Conservation (phyloP, 1,140 invertebrate genomes). For the Plectus sambesii region DNA sequence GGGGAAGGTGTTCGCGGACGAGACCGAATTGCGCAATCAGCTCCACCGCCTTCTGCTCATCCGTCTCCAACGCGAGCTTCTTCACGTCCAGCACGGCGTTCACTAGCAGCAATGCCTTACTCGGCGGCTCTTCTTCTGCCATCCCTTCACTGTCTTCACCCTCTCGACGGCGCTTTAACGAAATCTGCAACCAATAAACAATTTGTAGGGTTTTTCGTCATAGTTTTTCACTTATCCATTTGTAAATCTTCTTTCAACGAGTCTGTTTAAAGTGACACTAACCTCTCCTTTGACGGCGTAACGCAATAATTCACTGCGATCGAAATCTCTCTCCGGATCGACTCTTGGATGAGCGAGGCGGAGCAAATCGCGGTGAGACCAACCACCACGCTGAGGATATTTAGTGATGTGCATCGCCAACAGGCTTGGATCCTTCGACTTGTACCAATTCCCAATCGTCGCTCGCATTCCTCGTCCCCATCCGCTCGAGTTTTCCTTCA, state of each 20-base stretch:
- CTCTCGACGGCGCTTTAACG: constrained; percentile 34
- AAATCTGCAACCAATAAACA: no score
- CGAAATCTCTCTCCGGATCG: background rate
- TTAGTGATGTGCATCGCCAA: constrained; percentile 55
- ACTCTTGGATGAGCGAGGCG: background rate
- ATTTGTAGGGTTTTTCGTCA: no score
- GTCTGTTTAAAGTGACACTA: no score
- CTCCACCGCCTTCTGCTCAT: constrained; percentile 50
- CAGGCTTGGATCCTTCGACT: constrained; percentile 50
- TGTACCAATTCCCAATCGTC: constrained; percentile 51
- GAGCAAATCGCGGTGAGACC: constrained; percentile 51
- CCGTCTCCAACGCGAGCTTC: constrained; percentile 53
- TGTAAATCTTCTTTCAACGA: no score
- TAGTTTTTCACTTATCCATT: no score
- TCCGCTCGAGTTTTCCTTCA: no score
- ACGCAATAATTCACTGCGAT: no score
- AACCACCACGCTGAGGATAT: constrained; percentile 54
- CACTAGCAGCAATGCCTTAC: constrained; percentile 50
- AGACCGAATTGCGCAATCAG: constrained; percentile 47
- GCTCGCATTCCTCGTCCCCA: background rate
- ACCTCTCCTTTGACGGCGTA: no score
- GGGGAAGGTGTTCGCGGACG: constrained; percentile 56
- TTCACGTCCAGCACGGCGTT: constrained; percentile 54
- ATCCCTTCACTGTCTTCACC: constrained; percentile 47
- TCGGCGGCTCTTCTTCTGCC: constrained; percentile 36